A percentile compares a stretch with the other conserved stretches of the same genome.
Conservation (phyloP, 1,140 invertebrate species). For the Carcinoscorpius rotundicauda region DNA sequence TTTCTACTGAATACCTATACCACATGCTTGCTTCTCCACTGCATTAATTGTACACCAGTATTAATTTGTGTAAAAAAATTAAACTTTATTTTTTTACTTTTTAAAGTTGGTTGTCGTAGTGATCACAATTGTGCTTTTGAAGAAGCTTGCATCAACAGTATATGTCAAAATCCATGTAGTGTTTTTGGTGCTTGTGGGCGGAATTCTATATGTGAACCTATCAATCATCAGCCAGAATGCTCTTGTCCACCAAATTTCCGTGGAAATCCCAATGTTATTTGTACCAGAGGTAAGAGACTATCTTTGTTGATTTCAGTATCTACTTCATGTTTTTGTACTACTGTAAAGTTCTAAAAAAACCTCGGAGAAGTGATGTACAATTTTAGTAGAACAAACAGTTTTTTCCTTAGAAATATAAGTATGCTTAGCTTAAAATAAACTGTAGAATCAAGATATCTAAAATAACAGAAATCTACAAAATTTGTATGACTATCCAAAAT, state of each 20-base stretch:
- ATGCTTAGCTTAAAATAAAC: no score
- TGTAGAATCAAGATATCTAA: no score
- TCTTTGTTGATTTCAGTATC: no score
- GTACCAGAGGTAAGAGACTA: constrained; percentile 35
- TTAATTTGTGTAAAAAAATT: constrained; percentile 11
- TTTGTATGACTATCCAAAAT: no score
- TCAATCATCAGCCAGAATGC: constrained; percentile 59
- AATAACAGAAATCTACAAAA: no score
- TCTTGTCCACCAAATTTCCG: constrained; percentile 53
- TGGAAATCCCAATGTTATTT: constrained; percentile 45
- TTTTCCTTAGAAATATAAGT: no score
- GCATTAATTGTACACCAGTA: neutral
- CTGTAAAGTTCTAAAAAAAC: no score
- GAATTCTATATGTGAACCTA: constrained; percentile 43
- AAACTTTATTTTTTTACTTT: constrained; percentile 5
- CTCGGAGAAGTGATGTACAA: no score
- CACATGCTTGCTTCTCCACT: no score
- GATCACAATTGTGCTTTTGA: constrained; percentile 55
- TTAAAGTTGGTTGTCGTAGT: constrained; percentile 56
- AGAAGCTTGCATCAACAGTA: constrained; percentile 43
- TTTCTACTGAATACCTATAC: no score
- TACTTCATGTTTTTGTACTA: no score
- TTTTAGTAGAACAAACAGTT: no score
- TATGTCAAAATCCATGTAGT: constrained; percentile 53
- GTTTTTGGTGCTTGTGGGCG: constrained; percentile 44